phyloP scores from a whole-genome alignment of 2,888 invertebrate species.

The Agriotes lineatus region DNA sequence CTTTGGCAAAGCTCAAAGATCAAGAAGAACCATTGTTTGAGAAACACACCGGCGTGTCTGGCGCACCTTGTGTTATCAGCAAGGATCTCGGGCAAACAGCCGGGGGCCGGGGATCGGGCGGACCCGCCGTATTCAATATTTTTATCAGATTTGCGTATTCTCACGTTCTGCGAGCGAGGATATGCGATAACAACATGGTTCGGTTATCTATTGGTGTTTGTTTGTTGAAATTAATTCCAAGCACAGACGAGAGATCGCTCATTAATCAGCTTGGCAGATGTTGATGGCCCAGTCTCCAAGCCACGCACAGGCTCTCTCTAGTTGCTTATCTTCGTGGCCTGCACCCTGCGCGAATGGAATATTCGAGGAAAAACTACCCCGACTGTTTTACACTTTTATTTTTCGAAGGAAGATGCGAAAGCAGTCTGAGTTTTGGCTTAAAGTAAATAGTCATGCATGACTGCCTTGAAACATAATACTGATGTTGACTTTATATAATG shows the following conservation, averaged over 20 bases:
- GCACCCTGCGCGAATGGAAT: background rate
- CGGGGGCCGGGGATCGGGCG: constrained; percentile 47
- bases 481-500: no score
- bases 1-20: no score
- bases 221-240: constrained; percentile 65
- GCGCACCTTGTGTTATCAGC: constrained; percentile 60
- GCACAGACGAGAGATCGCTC: constrained; percentile 61
- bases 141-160: constrained; percentile 66
- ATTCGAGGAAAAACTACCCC: background rate
- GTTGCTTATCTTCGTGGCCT: constrained; percentile 5
- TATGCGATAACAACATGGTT: constrained; percentile 60
- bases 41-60: constrained; percentile 56
- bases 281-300: constrained; percentile 49
- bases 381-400: background rate
- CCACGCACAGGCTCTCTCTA: constrained; percentile 22
- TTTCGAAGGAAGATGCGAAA: no score
- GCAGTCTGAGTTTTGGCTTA: no score
- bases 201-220: constrained; percentile 63
- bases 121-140: constrained; percentile 60
- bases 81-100: constrained; percentile 61
- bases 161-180: constrained; percentile 63
- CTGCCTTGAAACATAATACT: no score
- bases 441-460: no score
- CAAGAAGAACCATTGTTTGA: constrained; percentile 36
- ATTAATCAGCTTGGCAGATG: constrained; percentile 61